Base-by-base conservation (phyloP, 2,888 invertebrate species). In the Psylliodes chrysocephalus region DNA sequence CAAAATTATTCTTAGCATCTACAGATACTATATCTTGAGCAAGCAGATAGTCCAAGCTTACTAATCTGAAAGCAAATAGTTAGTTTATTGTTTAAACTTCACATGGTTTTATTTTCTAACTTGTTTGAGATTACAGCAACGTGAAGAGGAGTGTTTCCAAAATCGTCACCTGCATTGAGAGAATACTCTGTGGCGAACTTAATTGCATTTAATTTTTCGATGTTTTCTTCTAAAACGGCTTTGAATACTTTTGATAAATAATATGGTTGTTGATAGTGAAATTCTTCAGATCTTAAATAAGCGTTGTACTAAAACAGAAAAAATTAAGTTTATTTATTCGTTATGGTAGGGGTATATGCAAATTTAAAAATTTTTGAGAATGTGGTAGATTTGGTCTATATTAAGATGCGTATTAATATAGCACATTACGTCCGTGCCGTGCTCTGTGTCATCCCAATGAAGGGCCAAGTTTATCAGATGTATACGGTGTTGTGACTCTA, bases 141-240 rank as follows among this genome's bases (percentile, higher is more conserved):
- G 52, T 75, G 75, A 38, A 76, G 56, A 8, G 74, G 68, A 7
- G 72, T 70, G 60, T 73, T 71, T 17, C 73, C 73, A 60, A 68
- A 22, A 28, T 73, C 70, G 53, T 74, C 74, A 22, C 57, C 64
- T 12, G 62, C 54, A 51, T 72, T 71, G 28, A 70, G 40, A n/a
- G 67, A 15, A 7, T 8, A 42, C 2, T 42, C 42, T 4, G 8
- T 18, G 10, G 4, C 61, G 35, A 12, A 15, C 18, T 35, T 51
- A n/a, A 35, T 15, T 17, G 2, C 2, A 18, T 51, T 8, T 10
- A 51, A 4, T 30, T 35, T 18, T 10, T 51, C 18, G n/a, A 51
- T 33, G 18, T 35, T n/a, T 18, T 18, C 30, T n/a, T 35, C 12
- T 10, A 30, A 14, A 7, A 51, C n/a, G n/a, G 51, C 51, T 10